Evolutionary conservation across 2,888 invertebrate genomes (phyloP), one percentile per base, ranked within the genome.

Genomic region (Hydrotaea cyrtoneurina): DNA sequence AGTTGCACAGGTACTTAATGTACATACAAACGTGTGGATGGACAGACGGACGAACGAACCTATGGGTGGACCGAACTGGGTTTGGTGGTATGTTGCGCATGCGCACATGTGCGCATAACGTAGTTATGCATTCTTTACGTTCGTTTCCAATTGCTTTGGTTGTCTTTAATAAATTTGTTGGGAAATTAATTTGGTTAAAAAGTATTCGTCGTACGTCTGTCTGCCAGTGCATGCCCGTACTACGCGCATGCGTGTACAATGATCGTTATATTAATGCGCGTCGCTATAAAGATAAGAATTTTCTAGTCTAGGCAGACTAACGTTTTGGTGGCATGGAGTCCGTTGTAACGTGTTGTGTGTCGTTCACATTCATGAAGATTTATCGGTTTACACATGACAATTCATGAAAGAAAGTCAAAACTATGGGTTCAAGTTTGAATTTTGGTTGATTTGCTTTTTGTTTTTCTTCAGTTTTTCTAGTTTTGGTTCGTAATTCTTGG

Each of bases 321-420:
- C 50, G 8, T 50, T 50, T 8, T 39, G 39, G 13, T 50, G 50
- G 50, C n/a, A 13, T 50, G 3, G 39, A 13, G 8, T 39, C 39
- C 39, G 39, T 11, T 39, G 39, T 15, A 19, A 69, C 43, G 69
- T 69, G 43, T 43, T 59, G 23, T 62, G 8, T n/a, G 19, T 15
- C 62, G n/a, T 7, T 8, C 55, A 76, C 76, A 76, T 81, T 84
- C 81, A 84, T 21, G n/a, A 78, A 76, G 84, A 85, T 85, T 85
- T 85, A 85, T 85, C 17, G 72, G 79, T 85, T 81, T 84, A 76
- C 69, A 39, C 43, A n/a, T n/a, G 66, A 15, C 64, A 36, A 36
- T 2, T 39, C 39, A 43, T 19, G 19, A 66, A 66, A 39, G 19
- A 66, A 66, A 66, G 43, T 13, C 59, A 23, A 7, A 39, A 21